Base-by-base conservation (phyloP, 2,797 vertebrate species). In the Sebastes nivosus region DNA sequence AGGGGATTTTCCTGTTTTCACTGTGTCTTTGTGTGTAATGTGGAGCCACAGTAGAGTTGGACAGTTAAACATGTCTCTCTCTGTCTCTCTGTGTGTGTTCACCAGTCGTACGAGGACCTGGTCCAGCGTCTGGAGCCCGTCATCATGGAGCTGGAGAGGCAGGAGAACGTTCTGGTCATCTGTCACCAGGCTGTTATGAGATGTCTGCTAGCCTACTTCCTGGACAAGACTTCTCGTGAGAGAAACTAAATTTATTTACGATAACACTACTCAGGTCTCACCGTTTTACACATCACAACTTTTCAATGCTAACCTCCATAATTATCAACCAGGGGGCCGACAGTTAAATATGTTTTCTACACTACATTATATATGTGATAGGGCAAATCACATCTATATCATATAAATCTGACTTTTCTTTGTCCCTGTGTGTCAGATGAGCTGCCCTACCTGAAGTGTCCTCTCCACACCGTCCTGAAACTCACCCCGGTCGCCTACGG, bases 151-250 rank as follows among this genome's bases (percentile, higher is more conserved):
- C 92, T 99, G 94, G 98, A 98, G 90, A 79, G 97, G 38, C 97
- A 99, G 92, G 97, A 98, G 94, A 98, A 99, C 6, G 96, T 99
- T 0, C 38, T 99, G 42, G 97, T 99, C 29, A 89, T 98, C 66
- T 99, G 98, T 81, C 98, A 98, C 73, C 97, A 98, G 89, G 97
- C 97, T 0, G 97, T 98, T 6, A 98, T 98, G 97, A 94, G 97
- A 6, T 99, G 97, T 87, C 95, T 99, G 84, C 92, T 99, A 50
- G 97, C 98, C 4, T 99, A 99, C 89, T 98, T 98, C 92, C 93
- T 98, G 85, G 97, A 98, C 92, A 98, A 99, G 88, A 97, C 94
- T 22, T 95, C 97, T 84, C 87, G 97, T 97, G 89, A 84, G 78
- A 10, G 7, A 12, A 50, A 22, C 8, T 52, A 52, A 0, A n/a